phyloP scores from a whole-genome alignment of 2,797 vertebrate genomes.

The Acipenser ruthenus region DNA sequence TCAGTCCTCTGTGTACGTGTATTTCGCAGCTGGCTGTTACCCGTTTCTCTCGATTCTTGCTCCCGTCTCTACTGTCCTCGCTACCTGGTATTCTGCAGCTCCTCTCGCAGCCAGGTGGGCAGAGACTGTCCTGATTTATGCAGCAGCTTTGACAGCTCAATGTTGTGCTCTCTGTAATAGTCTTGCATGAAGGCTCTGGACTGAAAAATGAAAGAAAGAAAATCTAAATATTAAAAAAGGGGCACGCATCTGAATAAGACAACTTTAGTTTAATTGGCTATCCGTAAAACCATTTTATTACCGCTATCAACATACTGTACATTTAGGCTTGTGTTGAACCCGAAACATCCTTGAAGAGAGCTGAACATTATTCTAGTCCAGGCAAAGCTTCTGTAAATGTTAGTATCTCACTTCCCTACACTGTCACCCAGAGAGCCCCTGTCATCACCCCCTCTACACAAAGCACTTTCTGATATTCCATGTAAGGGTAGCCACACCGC shows the following conservation, averaged over 20 bases:
- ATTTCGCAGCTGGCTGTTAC: conserved; percentile 14
- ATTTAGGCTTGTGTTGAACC: too few relatives aligned
- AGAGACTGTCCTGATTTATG: conserved; percentile 93
- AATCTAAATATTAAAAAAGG: neutral
- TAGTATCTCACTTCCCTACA: too few relatives aligned
- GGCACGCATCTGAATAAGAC: too few relatives aligned
- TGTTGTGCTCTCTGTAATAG: conserved; percentile 94
- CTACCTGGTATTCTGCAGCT: conserved; percentile 97
- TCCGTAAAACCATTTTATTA: neutral
- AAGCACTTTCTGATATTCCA: too few relatives aligned
- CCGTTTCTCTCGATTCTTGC: conserved; percentile 27
- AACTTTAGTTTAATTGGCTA: neutral
- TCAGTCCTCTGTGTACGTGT: too few relatives aligned
- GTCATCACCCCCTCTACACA: too few relatives aligned
- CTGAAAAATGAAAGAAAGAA: conserved; percentile 43
- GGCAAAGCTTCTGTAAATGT: too few relatives aligned
- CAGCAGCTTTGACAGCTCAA: conserved; percentile 95
- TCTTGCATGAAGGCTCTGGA: conserved; percentile 84
- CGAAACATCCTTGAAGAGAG: too few relatives aligned
- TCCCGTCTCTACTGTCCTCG: conserved; percentile 35
- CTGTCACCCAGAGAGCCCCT: too few relatives aligned
- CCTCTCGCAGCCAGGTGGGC: conserved; percentile 92
- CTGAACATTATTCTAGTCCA: too few relatives aligned
- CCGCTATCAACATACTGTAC: too few relatives aligned
- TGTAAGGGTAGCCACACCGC: too few relatives aligned